These are phyloP conservation scores for Mesorhabditis belari DNA, from an alignment of 2,888 invertebrate species.

Conservation along the genomic window DNA sequence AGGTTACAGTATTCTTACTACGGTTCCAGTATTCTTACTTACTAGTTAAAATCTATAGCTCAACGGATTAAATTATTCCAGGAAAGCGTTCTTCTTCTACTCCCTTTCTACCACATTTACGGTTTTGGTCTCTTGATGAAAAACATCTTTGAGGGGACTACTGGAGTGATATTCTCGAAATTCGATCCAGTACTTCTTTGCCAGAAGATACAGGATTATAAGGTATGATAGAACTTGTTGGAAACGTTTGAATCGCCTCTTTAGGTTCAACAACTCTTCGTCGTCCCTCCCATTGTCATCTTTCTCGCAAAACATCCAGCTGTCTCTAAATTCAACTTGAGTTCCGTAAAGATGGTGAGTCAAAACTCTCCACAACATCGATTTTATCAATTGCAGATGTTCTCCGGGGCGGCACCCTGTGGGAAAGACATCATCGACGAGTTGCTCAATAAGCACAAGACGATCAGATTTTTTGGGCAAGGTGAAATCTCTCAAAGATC, in stretches of 20 bases:
- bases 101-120: constrained; percentile 50
- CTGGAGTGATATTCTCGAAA: constrained; percentile 24
- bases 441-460: constrained; percentile 9
- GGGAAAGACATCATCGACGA: constrained; percentile 43
- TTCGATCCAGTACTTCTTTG: constrained; percentile 22
- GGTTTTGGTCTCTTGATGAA: constrained; percentile 33
- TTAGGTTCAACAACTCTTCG: constrained; percentile 65
- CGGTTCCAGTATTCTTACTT: no score
- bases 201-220: constrained; percentile 1
- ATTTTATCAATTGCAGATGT: not conserved
- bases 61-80: not conserved
- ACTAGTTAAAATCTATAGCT: no score
- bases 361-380: constrained; percentile 33
- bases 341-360: constrained; percentile 62
- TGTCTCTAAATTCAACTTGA: constrained; percentile 70
- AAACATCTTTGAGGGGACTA: not conserved
- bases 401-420: constrained; percentile 41
- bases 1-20: no score
- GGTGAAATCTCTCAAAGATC: no score
- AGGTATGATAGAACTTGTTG: not conserved
- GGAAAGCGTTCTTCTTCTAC: constrained; percentile 28
- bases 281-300: constrained; percentile 75
- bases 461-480: constrained; percentile 11
- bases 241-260: not conserved
- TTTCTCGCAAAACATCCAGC: constrained; percentile 66